Conservation (phyloP, 2,113 vertebrate species). For the Semicossyphus pulcher region DNA sequence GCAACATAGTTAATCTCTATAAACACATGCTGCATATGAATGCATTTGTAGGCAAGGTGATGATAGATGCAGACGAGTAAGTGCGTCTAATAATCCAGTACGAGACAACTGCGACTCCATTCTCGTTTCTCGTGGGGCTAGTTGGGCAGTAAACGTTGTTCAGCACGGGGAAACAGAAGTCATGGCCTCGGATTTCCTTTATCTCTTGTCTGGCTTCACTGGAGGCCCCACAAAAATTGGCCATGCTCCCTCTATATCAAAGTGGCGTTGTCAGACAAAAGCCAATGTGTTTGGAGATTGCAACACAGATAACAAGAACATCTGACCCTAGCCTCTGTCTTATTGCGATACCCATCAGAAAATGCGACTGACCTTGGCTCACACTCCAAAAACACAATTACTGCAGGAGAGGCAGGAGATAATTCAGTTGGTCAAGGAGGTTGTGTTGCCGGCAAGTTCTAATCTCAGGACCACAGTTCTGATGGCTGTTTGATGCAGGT, state of each 20-base stretch:
- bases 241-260: background rate
- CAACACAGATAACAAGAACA: background rate
- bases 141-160: background rate
- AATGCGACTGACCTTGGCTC: background rate
- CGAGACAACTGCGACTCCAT: too few relatives aligned
- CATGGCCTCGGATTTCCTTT: background rate
- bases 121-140: too few relatives aligned
- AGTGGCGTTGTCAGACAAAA: background rate
- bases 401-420: background rate
- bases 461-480: background rate
- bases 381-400: too few relatives aligned
- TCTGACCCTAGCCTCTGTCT: background rate
- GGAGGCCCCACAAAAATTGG: too few relatives aligned
- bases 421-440: background rate
- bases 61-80: too few relatives aligned
- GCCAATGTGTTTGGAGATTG: background rate
- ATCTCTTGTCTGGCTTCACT: background rate
- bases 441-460: background rate
- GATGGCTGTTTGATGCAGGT: background rate
- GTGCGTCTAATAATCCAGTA: too few relatives aligned
- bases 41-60: too few relatives aligned
- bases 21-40: too few relatives aligned
- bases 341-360: background rate
- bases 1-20: background rate
- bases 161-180: too few relatives aligned